A percentile compares a stretch with the other conserved stretches of the same genome.
phyloP scores from a whole-genome alignment of 2,797 vertebrate species.

The Periparus ater region DNA sequence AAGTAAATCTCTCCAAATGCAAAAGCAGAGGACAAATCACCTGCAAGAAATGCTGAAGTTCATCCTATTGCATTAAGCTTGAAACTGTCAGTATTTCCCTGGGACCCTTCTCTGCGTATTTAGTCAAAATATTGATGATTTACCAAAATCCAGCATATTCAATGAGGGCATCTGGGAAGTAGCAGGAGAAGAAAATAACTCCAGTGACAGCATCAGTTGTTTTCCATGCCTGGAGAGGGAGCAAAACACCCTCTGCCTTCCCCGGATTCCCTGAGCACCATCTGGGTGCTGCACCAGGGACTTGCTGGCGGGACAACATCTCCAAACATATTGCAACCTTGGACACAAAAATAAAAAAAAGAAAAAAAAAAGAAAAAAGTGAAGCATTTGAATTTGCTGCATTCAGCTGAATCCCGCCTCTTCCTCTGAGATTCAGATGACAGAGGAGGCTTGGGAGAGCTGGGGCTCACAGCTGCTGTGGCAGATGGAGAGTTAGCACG shows the following conservation, averaged over 20 bases:
- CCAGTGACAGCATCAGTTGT: neutral
- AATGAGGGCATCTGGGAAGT: neutral
- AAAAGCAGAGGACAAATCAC: neutral
- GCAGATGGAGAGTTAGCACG: slow-evolving; percentile 52
- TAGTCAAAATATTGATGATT: neutral
- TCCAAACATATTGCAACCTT: slow-evolving; percentile 50
- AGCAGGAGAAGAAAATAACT: neutral
- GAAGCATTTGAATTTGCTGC: slow-evolving; percentile 2
- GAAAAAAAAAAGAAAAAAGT: neutral
- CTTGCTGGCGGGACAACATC: neutral
- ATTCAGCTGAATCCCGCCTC: slow-evolving; percentile 48
- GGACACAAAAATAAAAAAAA: neutral
- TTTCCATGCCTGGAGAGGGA: neutral
- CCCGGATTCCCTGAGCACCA: neutral
- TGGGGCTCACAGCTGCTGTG: slow-evolving; percentile 32
- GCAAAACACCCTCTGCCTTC: neutral
- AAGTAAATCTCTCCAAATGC: neutral
- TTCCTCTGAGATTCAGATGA: neutral
- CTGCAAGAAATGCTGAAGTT: neutral
- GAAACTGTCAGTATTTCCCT: neutral
- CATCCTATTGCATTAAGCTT: neutral
- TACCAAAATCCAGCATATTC: neutral
- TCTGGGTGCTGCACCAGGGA: slow-evolving; percentile 27
- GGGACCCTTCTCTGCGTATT: neutral
- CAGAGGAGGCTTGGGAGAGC: slow-evolving; percentile 10